phyloP scores from a whole-genome alignment of 2,888 invertebrate genomes.

The Lapara coniferarum region DNA sequence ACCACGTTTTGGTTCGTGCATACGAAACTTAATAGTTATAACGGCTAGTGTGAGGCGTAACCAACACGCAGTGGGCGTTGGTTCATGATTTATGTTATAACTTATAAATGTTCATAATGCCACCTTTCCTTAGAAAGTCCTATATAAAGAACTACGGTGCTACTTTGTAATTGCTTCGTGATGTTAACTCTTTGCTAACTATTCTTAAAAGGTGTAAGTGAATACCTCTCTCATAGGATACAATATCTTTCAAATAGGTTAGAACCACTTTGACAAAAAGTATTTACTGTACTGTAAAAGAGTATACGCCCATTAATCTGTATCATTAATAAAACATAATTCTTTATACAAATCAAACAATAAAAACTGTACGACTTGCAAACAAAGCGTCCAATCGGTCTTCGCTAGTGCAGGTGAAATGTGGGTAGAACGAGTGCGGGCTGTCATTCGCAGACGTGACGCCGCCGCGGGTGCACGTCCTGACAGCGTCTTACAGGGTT shows the following conservation, averaged over 20 bases:
- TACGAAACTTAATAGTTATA: conserved; percentile 26
- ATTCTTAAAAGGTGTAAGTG: not conserved
- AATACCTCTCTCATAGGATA: not conserved
- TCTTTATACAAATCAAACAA: conserved; percentile 3
- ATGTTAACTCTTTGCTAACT: conserved; percentile 21
- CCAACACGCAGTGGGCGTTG: conserved; percentile 40
- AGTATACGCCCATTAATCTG: no score
- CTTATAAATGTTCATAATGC: conserved; percentile 37
- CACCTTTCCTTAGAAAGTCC: conserved; percentile 28
- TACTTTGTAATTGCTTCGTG: conserved; percentile 25
- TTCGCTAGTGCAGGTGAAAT: conserved; percentile 41
- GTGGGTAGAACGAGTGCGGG: conserved; percentile 39
- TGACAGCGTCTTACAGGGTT: conserved; percentile 2
- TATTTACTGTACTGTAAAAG: no score
- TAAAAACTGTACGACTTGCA: conserved; percentile 39
- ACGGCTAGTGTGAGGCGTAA: conserved; percentile 44
- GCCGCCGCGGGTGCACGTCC: conserved; percentile 34
- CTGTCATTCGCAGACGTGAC: conserved; percentile 46
- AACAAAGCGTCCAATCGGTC: conserved; percentile 37
- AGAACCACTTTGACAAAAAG: not conserved
- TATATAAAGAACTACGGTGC: conserved; percentile 20
- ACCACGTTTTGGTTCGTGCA: conserved; percentile 22
- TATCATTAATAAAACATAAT: no score
- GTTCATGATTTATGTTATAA: conserved; percentile 42
- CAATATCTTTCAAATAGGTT: not conserved